phyloP scores from a whole-genome alignment of 2,888 invertebrate species.

The Drosophila formosana region DNA sequence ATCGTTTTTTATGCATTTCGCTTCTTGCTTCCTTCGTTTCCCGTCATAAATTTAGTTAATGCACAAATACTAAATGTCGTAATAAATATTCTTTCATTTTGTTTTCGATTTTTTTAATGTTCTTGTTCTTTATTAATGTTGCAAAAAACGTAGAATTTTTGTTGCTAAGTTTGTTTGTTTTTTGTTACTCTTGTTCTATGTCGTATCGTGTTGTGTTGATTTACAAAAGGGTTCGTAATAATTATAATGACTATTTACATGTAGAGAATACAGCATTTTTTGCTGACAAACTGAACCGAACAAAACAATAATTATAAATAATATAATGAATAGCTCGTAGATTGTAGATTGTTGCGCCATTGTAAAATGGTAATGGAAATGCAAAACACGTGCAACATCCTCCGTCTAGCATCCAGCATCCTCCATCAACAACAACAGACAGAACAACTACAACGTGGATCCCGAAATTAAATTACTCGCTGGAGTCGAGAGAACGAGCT shows the following conservation, averaged over 20 bases:
- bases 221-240: slow-evolving; percentile 50
- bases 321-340: slow-evolving; percentile 24
- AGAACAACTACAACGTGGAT: slow-evolving; percentile 17
- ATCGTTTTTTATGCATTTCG: slow-evolving; percentile 32
- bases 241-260: slow-evolving; percentile 78
- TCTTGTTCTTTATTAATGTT: slow-evolving; percentile 31
- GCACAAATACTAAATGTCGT: slow-evolving; percentile 67
- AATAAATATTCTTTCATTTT: slow-evolving; percentile 63
- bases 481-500: not conserved
- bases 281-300: slow-evolving; percentile 22
- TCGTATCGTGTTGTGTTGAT: slow-evolving; percentile 4
- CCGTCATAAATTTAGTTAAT: slow-evolving; percentile 62
- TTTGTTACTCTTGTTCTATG: slow-evolving; percentile 1
- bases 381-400: slow-evolving; percentile 46
- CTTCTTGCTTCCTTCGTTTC: slow-evolving; percentile 14
- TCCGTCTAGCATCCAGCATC: not conserved
- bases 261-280: not conserved
- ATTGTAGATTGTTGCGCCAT: slow-evolving; percentile 18
- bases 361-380: slow-evolving; percentile 17
- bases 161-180: slow-evolving; percentile 16
- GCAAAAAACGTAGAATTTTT: slow-evolving; percentile 48
- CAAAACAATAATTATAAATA: slow-evolving; percentile 26
- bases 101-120: slow-evolving; percentile 25
- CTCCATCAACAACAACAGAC: not conserved
- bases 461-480: slow-evolving; percentile 37